Evolutionary conservation across 2,888 invertebrate species (phyloP).

Genomic region (Clivina fossor): DNA sequence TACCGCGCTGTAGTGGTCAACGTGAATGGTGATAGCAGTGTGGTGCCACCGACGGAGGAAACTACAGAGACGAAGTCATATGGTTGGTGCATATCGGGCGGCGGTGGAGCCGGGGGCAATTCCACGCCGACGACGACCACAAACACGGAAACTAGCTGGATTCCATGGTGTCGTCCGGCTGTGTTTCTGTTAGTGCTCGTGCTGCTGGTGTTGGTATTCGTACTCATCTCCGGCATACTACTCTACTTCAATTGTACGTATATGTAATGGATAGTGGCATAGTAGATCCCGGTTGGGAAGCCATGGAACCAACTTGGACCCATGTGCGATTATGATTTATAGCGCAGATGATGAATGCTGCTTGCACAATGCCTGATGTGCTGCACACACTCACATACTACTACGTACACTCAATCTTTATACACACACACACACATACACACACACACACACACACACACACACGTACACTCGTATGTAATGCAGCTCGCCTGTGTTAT

Average conservation of each 20-base stretch:
- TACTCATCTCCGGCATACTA: conserved; percentile 61
- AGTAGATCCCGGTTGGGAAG: no score
- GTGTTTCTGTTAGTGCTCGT: conserved; percentile 60
- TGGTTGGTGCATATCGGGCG: conserved; percentile 39
- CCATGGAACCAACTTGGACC: no score
- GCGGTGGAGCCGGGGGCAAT: conserved; percentile 44
- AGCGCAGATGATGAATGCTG: no score
- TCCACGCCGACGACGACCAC: conserved; percentile 36
- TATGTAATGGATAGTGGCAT: no score
- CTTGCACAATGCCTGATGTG: no score
- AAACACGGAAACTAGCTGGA: conserved; percentile 45
- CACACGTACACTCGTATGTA: no score
- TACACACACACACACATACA: no score
- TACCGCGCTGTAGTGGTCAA: conserved; percentile 51
- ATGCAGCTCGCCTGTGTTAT: no score
- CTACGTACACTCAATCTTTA: no score
- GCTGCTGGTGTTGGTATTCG: conserved; percentile 60
- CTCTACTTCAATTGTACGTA: conserved; percentile 65
- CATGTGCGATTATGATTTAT: no score
- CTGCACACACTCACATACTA: no score
- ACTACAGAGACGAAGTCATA: conserved; percentile 4
- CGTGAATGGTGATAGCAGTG: conserved; percentile 49
- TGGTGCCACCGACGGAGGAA: conserved; percentile 42
- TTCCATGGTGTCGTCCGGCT: conserved; percentile 61
- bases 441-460: no score